Base-by-base conservation (phyloP, 1,140 invertebrate genomes). In the Drosophila ficusphila region DNA sequence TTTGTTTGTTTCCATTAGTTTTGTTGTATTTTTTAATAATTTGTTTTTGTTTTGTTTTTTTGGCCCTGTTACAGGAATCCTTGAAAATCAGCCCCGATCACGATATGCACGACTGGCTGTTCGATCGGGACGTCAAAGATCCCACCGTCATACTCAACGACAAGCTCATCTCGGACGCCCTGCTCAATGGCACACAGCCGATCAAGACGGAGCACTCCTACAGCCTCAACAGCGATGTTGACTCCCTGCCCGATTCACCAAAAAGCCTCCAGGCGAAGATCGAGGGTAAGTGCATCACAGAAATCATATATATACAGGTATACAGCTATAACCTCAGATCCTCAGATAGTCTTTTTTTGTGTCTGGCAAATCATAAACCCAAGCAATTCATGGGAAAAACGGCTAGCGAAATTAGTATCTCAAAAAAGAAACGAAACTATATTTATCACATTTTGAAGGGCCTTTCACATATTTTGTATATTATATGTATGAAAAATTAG, bases 121-220 rank as follows among this genome's bases (percentile, higher is more conserved):
- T 93, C 62, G 93, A 94, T 74, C 92, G 94, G 21, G 88, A 91
- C 76, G 81, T 90, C 52, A 91, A 91, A 79, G 88, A 86, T 72
- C 75, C 85, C 42, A 76, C 82, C 39, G 96, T 97, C 51, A 94
- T 97, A 16, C 92, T 98, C 2, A 96, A 97, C 90, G 97, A 98
- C 91, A 94, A 96, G 73, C 93, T 98, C 78, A 98, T 98, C 94
- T 97, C 97, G 19, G 97, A 98, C 83, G 96, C 97, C 0, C 94
- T 96, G 11, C 93, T 97, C 7, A 90, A 90, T 65, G 96, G 96
- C 38, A 95, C 95, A 14, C 90, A 93, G 75, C 95, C 96, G 71
- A 96, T 97, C 91, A 95, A 97, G 93, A 94, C 95, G 89, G 96
- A 98, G 93, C 95, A 97, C 92, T 96, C 95, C 47, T 97, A 97